phyloP scores from a whole-genome alignment of 2,888 invertebrate genomes.

The Dasypolia templi region DNA sequence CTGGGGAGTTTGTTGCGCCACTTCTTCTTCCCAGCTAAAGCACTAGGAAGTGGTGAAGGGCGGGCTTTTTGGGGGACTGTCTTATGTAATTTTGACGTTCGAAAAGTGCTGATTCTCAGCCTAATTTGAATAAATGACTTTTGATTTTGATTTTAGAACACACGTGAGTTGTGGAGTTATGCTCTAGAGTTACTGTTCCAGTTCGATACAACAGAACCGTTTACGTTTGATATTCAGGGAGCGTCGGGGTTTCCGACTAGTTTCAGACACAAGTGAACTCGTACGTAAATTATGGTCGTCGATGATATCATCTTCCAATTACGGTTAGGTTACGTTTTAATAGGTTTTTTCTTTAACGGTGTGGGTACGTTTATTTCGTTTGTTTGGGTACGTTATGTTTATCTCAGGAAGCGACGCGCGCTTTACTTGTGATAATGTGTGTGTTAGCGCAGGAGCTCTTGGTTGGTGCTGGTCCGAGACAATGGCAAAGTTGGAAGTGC shows the following conservation, averaged over 20 bases:
- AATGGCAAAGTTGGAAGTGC: no score
- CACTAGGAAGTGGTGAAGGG: no score
- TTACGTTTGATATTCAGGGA: neutral
- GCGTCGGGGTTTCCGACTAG: neutral
- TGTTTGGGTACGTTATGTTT: neutral
- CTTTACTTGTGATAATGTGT: neutral
- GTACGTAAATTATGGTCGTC: neutral
- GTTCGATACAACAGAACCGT: neutral
- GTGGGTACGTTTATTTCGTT: neutral
- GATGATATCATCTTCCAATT: neutral
- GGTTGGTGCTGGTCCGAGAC: no score
- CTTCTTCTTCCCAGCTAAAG: no score
- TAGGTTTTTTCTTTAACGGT: neutral
- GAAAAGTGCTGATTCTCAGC: no score
- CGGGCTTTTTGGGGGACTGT: no score
- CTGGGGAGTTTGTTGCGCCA: no score
- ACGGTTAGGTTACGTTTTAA: no score
- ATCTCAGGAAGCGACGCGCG: neutral
- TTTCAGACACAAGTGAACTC: neutral
- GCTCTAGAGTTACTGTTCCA: neutral
- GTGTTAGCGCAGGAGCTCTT: no score
- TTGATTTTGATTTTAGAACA: no score
- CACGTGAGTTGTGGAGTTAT: neutral
- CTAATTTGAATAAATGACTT: no score
- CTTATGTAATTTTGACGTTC: no score